A percentile compares a stretch with the other conserved stretches of the same genome.
Conservation (phyloP, 2,888 invertebrate genomes). For the Epinotia demarniana region DNA sequence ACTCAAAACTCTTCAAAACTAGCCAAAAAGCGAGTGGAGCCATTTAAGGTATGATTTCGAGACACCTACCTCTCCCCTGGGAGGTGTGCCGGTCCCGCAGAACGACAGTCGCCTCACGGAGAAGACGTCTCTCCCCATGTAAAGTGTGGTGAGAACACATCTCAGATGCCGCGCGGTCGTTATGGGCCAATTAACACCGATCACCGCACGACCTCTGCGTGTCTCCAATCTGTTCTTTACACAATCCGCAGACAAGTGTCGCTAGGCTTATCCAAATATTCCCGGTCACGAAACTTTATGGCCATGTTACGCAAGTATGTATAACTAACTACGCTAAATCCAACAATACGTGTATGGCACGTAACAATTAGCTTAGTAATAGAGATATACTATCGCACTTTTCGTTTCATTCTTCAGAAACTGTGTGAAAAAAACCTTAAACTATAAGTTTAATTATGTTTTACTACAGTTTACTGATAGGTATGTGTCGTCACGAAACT, state of each 20-base stretch:
- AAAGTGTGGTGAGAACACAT: constrained; percentile 57
- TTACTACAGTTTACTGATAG: background rate
- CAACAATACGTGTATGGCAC: background rate
- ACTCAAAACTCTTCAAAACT: no score
- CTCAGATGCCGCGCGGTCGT: constrained; percentile 57
- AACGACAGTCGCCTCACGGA: constrained; percentile 67
- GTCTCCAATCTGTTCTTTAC: constrained; percentile 48
- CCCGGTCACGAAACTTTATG: constrained; percentile 2
- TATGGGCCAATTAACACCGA: constrained; percentile 70
- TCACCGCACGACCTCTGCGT: constrained; percentile 66
- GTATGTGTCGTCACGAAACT: background rate
- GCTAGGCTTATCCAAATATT: constrained; percentile 3
- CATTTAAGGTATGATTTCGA: background rate
- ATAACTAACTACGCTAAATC: constrained; percentile 5
- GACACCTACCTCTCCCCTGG: constrained; percentile 63
- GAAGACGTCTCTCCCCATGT: constrained; percentile 68
- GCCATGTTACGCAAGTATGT: background rate
- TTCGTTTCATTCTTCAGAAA: background rate
- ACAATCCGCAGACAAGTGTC: constrained; percentile 4
- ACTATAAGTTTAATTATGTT: no score
- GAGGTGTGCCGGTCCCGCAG: constrained; percentile 62
- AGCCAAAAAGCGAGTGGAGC: no score
- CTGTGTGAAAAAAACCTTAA: constrained; percentile 1
- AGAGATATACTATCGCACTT: background rate
- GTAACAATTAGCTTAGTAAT: background rate